Conservation (phyloP, 2,888 invertebrate species). For the Pheosia gnoma region DNA sequence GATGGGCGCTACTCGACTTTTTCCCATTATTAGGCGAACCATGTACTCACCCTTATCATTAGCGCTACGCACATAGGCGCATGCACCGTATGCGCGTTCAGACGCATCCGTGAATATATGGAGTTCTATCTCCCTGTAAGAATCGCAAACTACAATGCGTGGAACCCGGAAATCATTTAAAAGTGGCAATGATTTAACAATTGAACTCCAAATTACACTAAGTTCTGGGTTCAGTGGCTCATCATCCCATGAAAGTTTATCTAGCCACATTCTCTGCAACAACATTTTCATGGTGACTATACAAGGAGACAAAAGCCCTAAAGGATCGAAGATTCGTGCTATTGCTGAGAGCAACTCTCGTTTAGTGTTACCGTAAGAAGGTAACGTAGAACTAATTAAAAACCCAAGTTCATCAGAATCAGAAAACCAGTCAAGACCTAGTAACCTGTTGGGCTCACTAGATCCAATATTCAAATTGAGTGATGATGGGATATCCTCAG, state of each 20-base stretch:
- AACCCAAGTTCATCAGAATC: constrained; percentile 23
- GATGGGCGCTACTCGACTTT: constrained; percentile 36
- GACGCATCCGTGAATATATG: constrained; percentile 43
- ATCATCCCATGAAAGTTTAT: constrained; percentile 38
- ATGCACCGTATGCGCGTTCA: constrained; percentile 39
- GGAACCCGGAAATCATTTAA: constrained; percentile 31
- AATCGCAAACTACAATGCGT: constrained; percentile 28
- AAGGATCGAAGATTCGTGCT: constrained; percentile 34
- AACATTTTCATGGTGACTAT: constrained; percentile 32
- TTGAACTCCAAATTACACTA: background rate
- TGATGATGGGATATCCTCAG: constrained; percentile 10
- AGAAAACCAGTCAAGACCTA: constrained; percentile 21
- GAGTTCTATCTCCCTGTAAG: constrained; percentile 20
- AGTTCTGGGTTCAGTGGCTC: constrained; percentile 10
- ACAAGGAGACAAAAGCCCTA: constrained; percentile 34
- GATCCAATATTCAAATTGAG: constrained; percentile 15
- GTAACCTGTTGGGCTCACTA: constrained; percentile 10
- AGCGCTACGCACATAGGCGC: constrained; percentile 31
- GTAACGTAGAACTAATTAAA: constrained; percentile 20
- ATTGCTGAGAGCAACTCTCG: constrained; percentile 30
- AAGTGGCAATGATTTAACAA: constrained; percentile 11
- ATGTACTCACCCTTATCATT: constrained; percentile 13
- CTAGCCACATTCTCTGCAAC: constrained; percentile 34
- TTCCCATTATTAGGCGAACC: constrained; percentile 30
- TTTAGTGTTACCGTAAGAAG: constrained; percentile 17